Evolutionary conservation across 2,888 invertebrate genomes (phyloP).

Genomic region (Arenicola marina): DNA sequence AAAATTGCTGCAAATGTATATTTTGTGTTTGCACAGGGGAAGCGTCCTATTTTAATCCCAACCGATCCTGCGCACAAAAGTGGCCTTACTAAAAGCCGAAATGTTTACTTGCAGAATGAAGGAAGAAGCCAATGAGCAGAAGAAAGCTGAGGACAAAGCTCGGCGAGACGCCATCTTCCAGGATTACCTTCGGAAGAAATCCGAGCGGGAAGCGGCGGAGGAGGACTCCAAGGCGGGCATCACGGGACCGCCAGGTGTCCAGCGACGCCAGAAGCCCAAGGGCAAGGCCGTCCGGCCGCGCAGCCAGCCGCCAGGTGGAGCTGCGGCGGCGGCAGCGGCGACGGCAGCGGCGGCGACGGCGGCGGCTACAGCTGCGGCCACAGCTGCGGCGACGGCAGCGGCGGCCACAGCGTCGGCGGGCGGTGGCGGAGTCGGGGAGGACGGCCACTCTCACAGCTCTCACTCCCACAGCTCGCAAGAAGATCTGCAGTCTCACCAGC

Average conservation of each 20-base stretch:
- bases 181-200: conserved; percentile 90
- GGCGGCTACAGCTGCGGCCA: not conserved
- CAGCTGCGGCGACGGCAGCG: not conserved
- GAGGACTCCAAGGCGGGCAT: conserved; percentile 33
- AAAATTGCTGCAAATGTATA: too few species aligned
- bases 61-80: too few species aligned
- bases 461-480: conserved; percentile 4
- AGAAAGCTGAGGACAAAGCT: conserved; percentile 82
- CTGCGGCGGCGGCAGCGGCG: not conserved
- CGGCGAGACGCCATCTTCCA: conserved; percentile 86
- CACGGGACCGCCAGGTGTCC: not conserved
- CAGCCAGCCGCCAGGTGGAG: conserved; percentile 11
- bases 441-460: not conserved
- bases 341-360: not conserved
- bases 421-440: not conserved
- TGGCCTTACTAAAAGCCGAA: too few species aligned
- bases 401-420: not conserved
- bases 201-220: conserved; percentile 81
- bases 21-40: too few species aligned
- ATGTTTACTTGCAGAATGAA: not conserved
- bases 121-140: conserved; percentile 64
- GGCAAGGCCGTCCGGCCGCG: conserved; percentile 3
- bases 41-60: too few species aligned
- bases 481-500: not conserved
- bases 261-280: not conserved